Conservation (phyloP, 2,888 invertebrate genomes). For the Coelinius sp. region DNA sequence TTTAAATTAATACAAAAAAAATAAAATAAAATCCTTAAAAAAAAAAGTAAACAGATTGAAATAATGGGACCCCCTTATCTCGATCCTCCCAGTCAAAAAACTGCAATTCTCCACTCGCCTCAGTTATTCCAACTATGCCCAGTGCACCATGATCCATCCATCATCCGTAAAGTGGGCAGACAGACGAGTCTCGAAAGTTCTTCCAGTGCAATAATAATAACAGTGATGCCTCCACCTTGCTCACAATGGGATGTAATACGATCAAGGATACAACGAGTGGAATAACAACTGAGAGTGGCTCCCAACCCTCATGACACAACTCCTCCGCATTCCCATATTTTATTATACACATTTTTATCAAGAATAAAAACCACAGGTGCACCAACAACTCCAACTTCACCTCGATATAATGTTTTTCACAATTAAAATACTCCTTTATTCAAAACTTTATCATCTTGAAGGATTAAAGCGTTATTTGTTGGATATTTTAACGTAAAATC, state of each 20-base stretch:
- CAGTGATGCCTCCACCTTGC: constrained; percentile 22
- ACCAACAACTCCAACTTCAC: not conserved
- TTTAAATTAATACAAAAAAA: no score
- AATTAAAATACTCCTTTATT: constrained; percentile 12
- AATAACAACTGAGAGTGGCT: not conserved
- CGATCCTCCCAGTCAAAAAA: not conserved
- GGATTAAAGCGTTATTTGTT: constrained; percentile 18
- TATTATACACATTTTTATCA: constrained; percentile 3
- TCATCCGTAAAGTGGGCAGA: constrained; percentile 61
- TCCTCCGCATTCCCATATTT: constrained; percentile 13
- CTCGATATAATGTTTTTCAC: not conserved
- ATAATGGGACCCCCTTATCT: constrained; percentile 2
- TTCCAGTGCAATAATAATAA: constrained; percentile 36
- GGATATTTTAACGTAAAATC: not conserved
- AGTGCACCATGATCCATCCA: constrained; percentile 43
- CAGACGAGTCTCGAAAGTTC: constrained; percentile 56
- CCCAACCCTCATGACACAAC: not conserved
- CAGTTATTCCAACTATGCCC: constrained; percentile 12
- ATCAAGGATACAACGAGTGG: constrained; percentile 27
- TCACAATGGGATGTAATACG: constrained; percentile 31
- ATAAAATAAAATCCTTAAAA: not conserved
- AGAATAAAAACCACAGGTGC: not conserved
- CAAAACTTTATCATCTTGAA: not conserved
- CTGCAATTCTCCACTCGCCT: constrained; percentile 5
- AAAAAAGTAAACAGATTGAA: not conserved